phyloP scores from a whole-genome alignment of 1,140 invertebrate genomes.

The Belonocnema kinseyi region DNA sequence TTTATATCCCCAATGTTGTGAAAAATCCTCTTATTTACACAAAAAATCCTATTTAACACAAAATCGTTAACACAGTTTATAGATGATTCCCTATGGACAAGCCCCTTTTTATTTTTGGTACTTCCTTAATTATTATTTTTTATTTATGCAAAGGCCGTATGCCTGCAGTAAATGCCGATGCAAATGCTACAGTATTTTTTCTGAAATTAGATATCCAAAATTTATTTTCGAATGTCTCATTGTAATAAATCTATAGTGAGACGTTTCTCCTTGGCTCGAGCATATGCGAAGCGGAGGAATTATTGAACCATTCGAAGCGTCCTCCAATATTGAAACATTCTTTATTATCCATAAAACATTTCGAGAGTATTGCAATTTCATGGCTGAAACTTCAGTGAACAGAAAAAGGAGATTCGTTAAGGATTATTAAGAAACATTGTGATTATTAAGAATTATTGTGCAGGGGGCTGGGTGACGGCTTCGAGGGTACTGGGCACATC shows the following conservation, averaged over 20 bases:
- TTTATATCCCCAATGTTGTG: too few species aligned
- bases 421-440: constrained; percentile 2
- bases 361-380: not conserved
- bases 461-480: not conserved
- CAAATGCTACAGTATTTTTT: too few species aligned
- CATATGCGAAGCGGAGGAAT: not conserved
- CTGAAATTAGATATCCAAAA: not conserved
- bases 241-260: not conserved
- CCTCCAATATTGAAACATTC: constrained; percentile 18
- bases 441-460: constrained; percentile 19
- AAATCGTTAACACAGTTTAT: too few species aligned
- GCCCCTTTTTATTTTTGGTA: too few species aligned
- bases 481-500: not conserved
- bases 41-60: too few species aligned
- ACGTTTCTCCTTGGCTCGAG: not conserved
- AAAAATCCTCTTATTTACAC: too few species aligned
- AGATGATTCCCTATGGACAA: too few species aligned
- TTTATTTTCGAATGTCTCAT: not conserved
- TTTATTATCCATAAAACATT: constrained; percentile 22
- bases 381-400: not conserved
- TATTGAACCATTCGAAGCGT: constrained; percentile 5
- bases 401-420: not conserved
- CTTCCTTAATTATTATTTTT: too few species aligned
- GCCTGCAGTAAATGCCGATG: too few species aligned
- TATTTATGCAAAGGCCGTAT: too few species aligned